Conservation (phyloP, 1,140 invertebrate species). For the Tetramorium alpestre region DNA sequence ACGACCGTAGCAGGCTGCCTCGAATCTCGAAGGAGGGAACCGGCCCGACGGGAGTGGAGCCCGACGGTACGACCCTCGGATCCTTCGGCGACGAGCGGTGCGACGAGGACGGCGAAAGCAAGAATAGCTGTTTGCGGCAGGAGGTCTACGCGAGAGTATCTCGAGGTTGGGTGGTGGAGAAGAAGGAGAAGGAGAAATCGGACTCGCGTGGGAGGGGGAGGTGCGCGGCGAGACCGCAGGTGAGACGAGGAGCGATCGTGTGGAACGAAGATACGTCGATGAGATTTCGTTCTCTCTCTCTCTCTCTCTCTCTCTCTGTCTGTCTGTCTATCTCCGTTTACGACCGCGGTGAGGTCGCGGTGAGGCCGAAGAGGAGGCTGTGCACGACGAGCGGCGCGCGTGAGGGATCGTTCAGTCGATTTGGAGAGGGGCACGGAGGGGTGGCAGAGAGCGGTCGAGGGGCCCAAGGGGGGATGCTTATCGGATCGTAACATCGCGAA, state of each 20-base stretch:
- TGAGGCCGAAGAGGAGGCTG: slow-evolving; percentile 65
- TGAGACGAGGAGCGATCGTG: slow-evolving; percentile 1
- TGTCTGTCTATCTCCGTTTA: slow-evolving; percentile 64
- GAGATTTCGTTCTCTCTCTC: slow-evolving; percentile 11
- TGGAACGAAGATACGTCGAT: slow-evolving; percentile 54
- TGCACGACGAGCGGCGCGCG: slow-evolving; percentile 65
- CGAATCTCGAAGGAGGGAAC: slow-evolving; percentile 68
- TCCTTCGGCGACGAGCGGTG: slow-evolving; percentile 43
- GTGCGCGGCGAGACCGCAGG: slow-evolving; percentile 61
- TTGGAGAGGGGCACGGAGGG: slow-evolving; percentile 23
- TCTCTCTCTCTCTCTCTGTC: slow-evolving; percentile 17
- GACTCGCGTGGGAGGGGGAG: slow-evolving; percentile 44
- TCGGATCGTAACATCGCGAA: slow-evolving; percentile 81
- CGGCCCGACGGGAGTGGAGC: slow-evolving; percentile 67
- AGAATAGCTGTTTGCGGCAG: slow-evolving; percentile 57
- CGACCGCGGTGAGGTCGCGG: slow-evolving; percentile 69
- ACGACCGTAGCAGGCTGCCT: slow-evolving; percentile 17
- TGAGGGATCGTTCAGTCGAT: slow-evolving; percentile 64
- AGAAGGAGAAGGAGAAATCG: slow-evolving; percentile 34
- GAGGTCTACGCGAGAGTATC: slow-evolving; percentile 61
- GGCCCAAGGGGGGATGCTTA: slow-evolving; percentile 75
- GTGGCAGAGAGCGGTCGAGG: slow-evolving; percentile 62
- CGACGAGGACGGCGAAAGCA: slow-evolving; percentile 40
- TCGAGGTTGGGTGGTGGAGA: slow-evolving; percentile 34
- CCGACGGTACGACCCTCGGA: slow-evolving; percentile 68